Evolutionary conservation across 2,888 invertebrate genomes (phyloP), one percentile per base, ranked within the genome.

Genomic region (Drosophila tanythrix): DNA sequence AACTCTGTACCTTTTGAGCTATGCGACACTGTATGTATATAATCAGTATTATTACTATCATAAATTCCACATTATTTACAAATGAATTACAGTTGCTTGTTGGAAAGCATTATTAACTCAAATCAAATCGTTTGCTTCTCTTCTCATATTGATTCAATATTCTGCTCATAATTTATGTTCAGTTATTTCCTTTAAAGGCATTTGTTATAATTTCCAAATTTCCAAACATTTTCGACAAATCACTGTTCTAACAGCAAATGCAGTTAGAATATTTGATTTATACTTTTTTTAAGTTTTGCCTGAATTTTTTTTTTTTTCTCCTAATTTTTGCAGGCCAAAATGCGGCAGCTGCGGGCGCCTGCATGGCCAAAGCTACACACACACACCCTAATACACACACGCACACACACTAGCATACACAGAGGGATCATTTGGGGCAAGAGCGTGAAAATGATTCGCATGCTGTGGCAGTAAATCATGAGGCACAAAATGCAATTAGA

Each of bases 401-500:
- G 31, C 36, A 33, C 27, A 63, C 29, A 52, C 50, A 27, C 29
- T 43, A 25, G 43, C 50, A 40, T n/a, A 61, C 29, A 29, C 58
- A 59, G 36, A 10, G 10, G 53, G 36, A 50, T 29, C n/a, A 8
- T 36, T 48, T 55, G 50, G 56, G 46, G 56, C 56, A 59, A 52
- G 43, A 61, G 74, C 74, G 78, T 73, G 74, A 76, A 76, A 68
- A 76, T 76, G 64, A 78, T 70, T 70, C 68, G 53, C 71, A 29
- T 79, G 75, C 70, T 64, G 70, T 40, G 70, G 72, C 82, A 73
- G 67, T 81, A 82, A 82, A 81, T 82, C 82, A 79, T 69, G 53
- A 74, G 83, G 56, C 71, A 66, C 71, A 67, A 88, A 88, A 85
- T 84, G 86, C 88, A 88, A 88, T 85, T 85, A 85, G 87, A 79